Percentiles rank a stretch among this genome's conserved stretches.
phyloP scores from a whole-genome alignment of 2,888 invertebrate species.

The Trachelus stipa region DNA sequence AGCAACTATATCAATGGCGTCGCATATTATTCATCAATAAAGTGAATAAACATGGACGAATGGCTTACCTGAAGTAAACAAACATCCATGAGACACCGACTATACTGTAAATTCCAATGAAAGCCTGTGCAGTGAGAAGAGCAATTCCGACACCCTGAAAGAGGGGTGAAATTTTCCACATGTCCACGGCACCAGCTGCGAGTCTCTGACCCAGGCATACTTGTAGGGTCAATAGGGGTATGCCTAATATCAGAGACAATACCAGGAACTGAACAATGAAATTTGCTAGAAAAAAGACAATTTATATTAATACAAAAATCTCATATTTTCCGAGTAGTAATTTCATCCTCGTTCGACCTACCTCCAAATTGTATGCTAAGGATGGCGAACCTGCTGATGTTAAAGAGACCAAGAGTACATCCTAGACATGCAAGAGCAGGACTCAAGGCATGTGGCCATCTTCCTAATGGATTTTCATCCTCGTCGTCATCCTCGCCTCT shows the following conservation, averaged over 20 bases:
- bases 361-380: conserved; percentile 90
- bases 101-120: conserved; percentile 88
- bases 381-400: conserved; percentile 87
- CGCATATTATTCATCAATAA: neutral
- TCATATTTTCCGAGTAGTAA: neutral
- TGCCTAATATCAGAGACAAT: conserved; percentile 82
- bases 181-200: conserved; percentile 86
- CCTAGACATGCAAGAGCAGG: conserved; percentile 85
- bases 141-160: conserved; percentile 92
- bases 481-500: conserved; percentile 61
- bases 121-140: conserved; percentile 80
- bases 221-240: conserved; percentile 87
- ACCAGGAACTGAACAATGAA: conserved; percentile 91
- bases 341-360: conserved; percentile 54
- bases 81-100: conserved; percentile 93
- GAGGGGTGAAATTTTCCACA: conserved; percentile 94
- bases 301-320: conserved; percentile 8
- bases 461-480: conserved; percentile 70
- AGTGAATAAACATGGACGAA: neutral
- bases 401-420: conserved; percentile 89
- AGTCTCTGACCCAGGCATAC: conserved; percentile 88
- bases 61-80: conserved; percentile 75
- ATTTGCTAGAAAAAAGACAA: conserved; percentile 74
- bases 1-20: neutral
- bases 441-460: conserved; percentile 80